phyloP scores from a whole-genome alignment of 37 sponge, comb jelly and placozoan species.

The Aplysina aerophoba region DNA sequence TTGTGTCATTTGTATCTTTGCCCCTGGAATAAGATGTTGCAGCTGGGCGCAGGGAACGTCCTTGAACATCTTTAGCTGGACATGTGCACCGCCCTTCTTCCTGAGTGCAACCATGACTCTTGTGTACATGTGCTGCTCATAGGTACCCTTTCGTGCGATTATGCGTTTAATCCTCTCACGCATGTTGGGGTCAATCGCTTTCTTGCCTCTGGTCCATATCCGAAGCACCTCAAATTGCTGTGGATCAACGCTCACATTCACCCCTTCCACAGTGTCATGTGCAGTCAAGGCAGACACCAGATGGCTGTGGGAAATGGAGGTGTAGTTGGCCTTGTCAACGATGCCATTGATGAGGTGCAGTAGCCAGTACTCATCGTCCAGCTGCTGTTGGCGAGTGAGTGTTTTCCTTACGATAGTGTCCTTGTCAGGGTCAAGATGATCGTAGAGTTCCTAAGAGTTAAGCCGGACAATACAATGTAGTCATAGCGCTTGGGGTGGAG shows the following conservation, averaged over 20 bases:
- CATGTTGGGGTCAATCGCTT: neutral
- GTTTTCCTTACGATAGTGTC: slow-evolving; percentile 69
- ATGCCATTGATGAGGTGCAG: slow-evolving; percentile 66
- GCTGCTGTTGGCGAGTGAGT: slow-evolving; percentile 63
- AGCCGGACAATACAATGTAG: neutral
- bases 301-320: slow-evolving; percentile 52
- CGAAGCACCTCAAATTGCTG: slow-evolving; percentile 55
- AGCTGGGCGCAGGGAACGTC: slow-evolving; percentile 71
- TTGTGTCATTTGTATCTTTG: slow-evolving; percentile 80
- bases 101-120: slow-evolving; percentile 84
- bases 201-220: slow-evolving; percentile 76
- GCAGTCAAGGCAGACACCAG: slow-evolving; percentile 51
- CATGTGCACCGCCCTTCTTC: slow-evolving; percentile 54
- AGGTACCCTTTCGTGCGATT: neutral
- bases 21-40: slow-evolving; percentile 83
- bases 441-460: slow-evolving; percentile 68
- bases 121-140: slow-evolving; percentile 37
- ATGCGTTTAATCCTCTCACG: neutral
- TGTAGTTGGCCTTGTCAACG: slow-evolving; percentile 79
- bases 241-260: slow-evolving; percentile 70
- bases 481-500: too few species aligned
- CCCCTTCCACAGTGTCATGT: slow-evolving; percentile 60
- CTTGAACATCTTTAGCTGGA: slow-evolving; percentile 81
- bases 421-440: slow-evolving; percentile 91
- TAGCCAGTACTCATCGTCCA: slow-evolving; percentile 82